Percentiles rank a stretch among this genome's conserved stretches.
Conservation (phyloP, 2,888 invertebrate genomes). For the Palloptera scutellata region DNA sequence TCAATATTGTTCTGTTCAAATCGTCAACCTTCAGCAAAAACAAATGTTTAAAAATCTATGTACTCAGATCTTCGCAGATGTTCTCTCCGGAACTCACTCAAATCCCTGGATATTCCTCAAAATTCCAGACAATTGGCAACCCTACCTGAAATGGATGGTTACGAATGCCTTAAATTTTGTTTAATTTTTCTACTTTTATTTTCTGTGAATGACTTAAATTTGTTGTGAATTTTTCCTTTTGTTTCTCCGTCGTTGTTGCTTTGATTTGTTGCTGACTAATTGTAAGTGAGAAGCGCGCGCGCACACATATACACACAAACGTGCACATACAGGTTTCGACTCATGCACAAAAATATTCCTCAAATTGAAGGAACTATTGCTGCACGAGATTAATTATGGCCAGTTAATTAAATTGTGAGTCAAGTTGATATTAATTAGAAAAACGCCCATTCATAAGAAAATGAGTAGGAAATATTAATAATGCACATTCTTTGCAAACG, state of each 20-base stretch:
- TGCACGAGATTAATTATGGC: slow-evolving; percentile 39
- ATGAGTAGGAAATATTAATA: no score
- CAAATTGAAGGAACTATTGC: slow-evolving; percentile 1
- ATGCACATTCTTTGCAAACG: no score
- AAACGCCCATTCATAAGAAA: slow-evolving; percentile 28
- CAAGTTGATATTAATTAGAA: slow-evolving; percentile 39
- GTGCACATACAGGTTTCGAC: neutral
- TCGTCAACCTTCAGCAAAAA: no score
- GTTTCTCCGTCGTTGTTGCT: slow-evolving; percentile 36
- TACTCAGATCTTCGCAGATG: no score
- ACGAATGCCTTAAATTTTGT: neutral
- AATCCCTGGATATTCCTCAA: no score
- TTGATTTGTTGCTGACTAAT: slow-evolving; percentile 55
- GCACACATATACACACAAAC: neutral
- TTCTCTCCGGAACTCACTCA: no score
- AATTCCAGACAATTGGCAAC: no score
- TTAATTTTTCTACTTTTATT: neutral
- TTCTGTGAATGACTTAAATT: neutral
- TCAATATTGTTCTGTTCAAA: no score
- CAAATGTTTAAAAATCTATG: no score
- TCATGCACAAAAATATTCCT: neutral
- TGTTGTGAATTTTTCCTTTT: slow-evolving; percentile 26
- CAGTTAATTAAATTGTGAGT: slow-evolving; percentile 44
- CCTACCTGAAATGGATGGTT: no score
- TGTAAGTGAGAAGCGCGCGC: slow-evolving; percentile 26